Conservation (phyloP, 2,888 invertebrate genomes). For the Chymomyza fuscimana region DNA sequence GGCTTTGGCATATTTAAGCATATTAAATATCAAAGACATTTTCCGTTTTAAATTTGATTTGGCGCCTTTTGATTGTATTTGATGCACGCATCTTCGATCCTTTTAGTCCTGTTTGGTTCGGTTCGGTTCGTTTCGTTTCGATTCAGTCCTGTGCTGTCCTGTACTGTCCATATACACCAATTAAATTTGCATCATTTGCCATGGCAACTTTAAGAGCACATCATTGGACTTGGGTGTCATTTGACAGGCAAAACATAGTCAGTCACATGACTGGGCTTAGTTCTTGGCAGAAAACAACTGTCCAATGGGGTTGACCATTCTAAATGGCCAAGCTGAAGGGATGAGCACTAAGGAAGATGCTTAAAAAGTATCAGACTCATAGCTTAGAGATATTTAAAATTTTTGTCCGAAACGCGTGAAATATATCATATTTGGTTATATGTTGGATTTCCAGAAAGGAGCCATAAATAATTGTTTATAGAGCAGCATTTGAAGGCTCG, state of each 20-base stretch:
- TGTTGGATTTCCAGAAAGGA: no score
- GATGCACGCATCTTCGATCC: neutral
- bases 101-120: neutral
- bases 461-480: no score
- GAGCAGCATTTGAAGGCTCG: no score
- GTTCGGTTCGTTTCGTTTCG: neutral
- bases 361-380: no score
- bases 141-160: neutral
- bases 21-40: conserved; percentile 74
- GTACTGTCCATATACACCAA: conserved; percentile 40
- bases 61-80: neutral
- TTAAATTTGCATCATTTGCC: conserved; percentile 68
- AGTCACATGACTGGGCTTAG: neutral
- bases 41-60: conserved; percentile 32
- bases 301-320: neutral
- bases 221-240: conserved; percentile 1
- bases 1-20: conserved; percentile 72
- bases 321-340: neutral
- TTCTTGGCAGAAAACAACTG: neutral
- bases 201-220: conserved; percentile 32
- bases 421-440: no score
- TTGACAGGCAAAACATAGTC: neutral
- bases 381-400: no score
- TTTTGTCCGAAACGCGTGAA: no score
- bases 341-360: neutral